Evolutionary conservation across 2,113 vertebrate genomes (phyloP).

Genomic region (Epinephelus cyanopodus): DNA sequence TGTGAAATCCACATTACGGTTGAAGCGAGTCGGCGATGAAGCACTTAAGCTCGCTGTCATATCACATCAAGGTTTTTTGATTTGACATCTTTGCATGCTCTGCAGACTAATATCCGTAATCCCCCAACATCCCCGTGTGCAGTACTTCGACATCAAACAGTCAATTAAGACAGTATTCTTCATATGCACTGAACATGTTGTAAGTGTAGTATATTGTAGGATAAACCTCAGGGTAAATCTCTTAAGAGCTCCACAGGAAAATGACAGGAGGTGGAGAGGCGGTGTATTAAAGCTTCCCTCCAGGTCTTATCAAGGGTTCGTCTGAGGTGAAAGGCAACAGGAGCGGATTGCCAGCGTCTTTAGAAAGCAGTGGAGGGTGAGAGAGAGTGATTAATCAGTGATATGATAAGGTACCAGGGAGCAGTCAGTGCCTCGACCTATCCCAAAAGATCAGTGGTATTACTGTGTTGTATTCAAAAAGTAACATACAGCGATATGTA

Average conservation of each 20-base stretch:
- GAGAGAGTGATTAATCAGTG: neutral
- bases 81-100: neutral
- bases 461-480: neutral
- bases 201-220: neutral
- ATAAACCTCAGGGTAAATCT: conserved; percentile 21
- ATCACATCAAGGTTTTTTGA: neutral
- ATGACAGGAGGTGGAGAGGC: conserved; percentile 26
- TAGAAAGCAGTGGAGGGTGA: conserved; percentile 16
- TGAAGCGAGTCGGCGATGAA: neutral
- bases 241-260: conserved; percentile 15
- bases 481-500: neutral
- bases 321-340: conserved; percentile 38
- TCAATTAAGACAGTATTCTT: neutral
- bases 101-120: neutral
- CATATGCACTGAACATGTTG: neutral
- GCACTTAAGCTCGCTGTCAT: neutral
- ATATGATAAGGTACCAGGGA: neutral
- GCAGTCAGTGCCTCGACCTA: neutral
- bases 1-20: neutral
- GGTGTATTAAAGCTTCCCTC: conserved; percentile 27
- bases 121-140: neutral
- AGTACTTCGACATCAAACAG: neutral
- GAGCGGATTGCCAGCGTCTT: conserved; percentile 1
- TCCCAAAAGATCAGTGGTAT: neutral
- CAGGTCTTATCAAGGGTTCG: conserved; percentile 35